phyloP scores from a whole-genome alignment of 1,140 invertebrate species.

The Cephus cinctus region DNA sequence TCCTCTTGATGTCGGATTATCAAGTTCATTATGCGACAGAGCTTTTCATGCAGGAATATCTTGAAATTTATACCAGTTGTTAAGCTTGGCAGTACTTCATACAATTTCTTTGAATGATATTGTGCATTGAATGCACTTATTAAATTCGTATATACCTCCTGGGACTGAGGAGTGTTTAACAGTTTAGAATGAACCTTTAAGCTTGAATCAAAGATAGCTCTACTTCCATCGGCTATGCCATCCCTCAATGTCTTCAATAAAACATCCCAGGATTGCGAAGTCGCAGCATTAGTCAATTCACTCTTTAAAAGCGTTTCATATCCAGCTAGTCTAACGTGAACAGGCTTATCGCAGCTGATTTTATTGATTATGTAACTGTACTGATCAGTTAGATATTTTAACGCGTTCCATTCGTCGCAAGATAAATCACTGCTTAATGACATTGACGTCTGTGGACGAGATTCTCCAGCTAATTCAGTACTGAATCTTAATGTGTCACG shows the following conservation, averaged over 20 bases:
- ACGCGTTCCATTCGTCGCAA: conserved; percentile 39
- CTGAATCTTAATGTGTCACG: conserved; percentile 15
- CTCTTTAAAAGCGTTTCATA: conserved; percentile 45
- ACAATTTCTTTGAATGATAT: conserved; percentile 35
- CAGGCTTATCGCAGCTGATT: conserved; percentile 40
- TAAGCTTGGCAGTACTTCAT: conserved; percentile 40
- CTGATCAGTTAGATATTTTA: conserved; percentile 26
- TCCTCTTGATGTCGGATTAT: conserved; percentile 44
- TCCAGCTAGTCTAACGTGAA: conserved; percentile 47
- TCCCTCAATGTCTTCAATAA: conserved; percentile 38
- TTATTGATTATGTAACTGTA: conserved; percentile 37
- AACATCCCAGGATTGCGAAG: conserved; percentile 33
- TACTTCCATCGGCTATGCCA: conserved; percentile 42
- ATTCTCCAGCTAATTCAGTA: conserved; percentile 14
- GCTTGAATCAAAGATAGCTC: conserved; percentile 48
- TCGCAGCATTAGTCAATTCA: conserved; percentile 31
- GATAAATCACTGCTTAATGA: conserved; percentile 40
- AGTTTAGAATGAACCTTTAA: conserved; percentile 44
- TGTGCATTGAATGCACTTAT: conserved; percentile 36
- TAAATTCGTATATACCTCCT: conserved; percentile 37
- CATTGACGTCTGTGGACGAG: conserved; percentile 30
- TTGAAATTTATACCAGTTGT: conserved; percentile 49
- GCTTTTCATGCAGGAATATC: conserved; percentile 47
- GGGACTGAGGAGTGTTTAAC: conserved; percentile 28
- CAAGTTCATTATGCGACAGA: conserved; percentile 42